Base-by-base conservation (phyloP, 1,140 invertebrate species). In the Macrocentrus cingulum region DNA sequence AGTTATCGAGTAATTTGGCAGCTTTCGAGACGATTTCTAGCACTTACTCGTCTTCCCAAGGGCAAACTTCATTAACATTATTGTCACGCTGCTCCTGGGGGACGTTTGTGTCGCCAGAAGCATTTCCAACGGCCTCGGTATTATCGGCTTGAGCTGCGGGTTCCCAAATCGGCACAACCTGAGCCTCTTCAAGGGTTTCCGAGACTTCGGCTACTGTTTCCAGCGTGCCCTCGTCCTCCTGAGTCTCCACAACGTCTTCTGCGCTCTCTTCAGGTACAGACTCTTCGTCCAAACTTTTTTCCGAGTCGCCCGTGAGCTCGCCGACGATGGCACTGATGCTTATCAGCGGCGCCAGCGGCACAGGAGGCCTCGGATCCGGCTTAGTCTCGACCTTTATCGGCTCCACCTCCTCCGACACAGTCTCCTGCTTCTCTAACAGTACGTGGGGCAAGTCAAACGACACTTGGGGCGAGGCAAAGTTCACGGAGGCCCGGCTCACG, bases 41-140 rank as follows among this genome's bases (percentile, higher is more conserved):
- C 82, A 90, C 90, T 90, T 81, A 92, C 91, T 91, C 89, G 76
- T 92, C 90, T 84, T 92, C 91, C 90, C 90, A 92, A 48, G 91
- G 91, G 82, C 91, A 92, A 70, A 91, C 86, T 76, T 91, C 87
- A 75, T 86, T 89, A 76, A 82, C 82, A 80, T 88, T 89, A 75
- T 80, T 79, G 73, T 79, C 75, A 70, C 70, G 71, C 69, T 80
- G 70, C 64, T 80, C 72, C 64, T 68, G 70, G 49, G 64, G 50
- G 34, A 60, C 45, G 20, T 48, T 11, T 20, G 62, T 41, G 2
- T 56, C 53, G 29, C 60, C 13, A 46, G 44, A 11, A 29, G 20
- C 11, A 25, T 22, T 13, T 25, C 44, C 45, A 36, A 50, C 36
- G 7, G 25, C 19, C 4, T 42, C 25, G 20, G 42, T 32, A 11